A percentile compares a stretch with the other conserved stretches of the same genome.
phyloP scores from a whole-genome alignment of 2,797 vertebrate species.

The Hafferia zeledoni region DNA sequence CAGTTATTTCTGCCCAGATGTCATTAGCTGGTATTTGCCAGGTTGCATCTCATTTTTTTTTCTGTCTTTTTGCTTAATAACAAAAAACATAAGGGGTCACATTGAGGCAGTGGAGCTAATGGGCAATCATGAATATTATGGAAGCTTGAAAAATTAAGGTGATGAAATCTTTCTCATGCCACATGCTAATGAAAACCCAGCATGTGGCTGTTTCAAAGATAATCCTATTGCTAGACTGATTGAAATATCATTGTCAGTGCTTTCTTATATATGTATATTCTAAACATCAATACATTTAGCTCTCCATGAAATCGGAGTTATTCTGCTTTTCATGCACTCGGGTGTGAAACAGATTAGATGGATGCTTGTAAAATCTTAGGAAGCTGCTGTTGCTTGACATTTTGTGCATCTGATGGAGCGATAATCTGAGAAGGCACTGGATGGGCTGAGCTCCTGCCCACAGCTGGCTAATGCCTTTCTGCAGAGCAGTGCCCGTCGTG shows the following conservation, averaged over 20 bases:
- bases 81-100: constrained; percentile 35
- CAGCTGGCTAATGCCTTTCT: neutral
- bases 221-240: constrained; percentile 33
- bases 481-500: rapidly evolving
- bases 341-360: neutral
- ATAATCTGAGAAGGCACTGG: neutral
- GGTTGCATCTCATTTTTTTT: constrained; percentile 54
- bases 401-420: neutral
- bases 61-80: constrained; percentile 27
- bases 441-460: neutral
- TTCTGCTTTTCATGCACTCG: neutral
- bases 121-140: constrained; percentile 25
- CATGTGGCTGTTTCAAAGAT: constrained; percentile 14
- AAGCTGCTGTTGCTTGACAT: neutral
- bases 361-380: neutral
- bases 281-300: neutral
- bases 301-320: neutral
- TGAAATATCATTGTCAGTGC: constrained; percentile 16
- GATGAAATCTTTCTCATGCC: constrained; percentile 55
- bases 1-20: constrained; percentile 25
- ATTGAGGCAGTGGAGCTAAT: constrained; percentile 42
- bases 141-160: constrained; percentile 50
- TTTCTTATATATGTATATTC: neutral
- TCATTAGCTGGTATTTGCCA: constrained; percentile 2
- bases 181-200: constrained; percentile 50